Evolutionary conservation across 2,113 vertebrate genomes (phyloP).

Genomic region (Oncorhynchus gorbuscha): DNA sequence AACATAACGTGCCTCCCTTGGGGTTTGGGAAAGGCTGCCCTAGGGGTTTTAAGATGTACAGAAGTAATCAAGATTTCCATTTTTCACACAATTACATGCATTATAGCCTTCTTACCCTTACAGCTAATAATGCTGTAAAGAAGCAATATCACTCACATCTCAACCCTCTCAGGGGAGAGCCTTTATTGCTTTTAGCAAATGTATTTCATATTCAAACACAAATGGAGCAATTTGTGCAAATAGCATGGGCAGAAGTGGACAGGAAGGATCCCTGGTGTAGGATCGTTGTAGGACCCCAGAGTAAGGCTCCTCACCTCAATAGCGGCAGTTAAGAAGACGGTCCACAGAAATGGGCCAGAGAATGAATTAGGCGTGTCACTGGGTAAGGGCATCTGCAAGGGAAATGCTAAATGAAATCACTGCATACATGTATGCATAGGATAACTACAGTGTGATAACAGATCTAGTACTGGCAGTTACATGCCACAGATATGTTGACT

Average conservation of each 20-base stretch:
- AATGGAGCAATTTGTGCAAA: constrained; percentile 74
- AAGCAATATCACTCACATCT: constrained; percentile 42
- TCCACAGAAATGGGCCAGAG: constrained; percentile 45
- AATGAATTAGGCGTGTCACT: constrained; percentile 62
- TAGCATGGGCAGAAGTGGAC: constrained; percentile 57
- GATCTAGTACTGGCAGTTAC: too few relatives aligned
- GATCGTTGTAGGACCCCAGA: constrained; percentile 30
- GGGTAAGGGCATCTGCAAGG: constrained; percentile 58
- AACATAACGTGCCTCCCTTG: too few relatives aligned
- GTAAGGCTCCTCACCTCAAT: constrained; percentile 54
- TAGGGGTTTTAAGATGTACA: background rate
- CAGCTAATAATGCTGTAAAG: constrained; percentile 22
- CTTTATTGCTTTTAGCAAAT: constrained; percentile 43
- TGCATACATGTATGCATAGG: too few relatives aligned
- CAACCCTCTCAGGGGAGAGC: constrained; percentile 33
- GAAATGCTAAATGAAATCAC: constrained; percentile 20
- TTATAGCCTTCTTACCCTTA: constrained; percentile 9
- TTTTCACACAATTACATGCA: constrained; percentile 23
- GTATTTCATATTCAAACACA: constrained; percentile 67
- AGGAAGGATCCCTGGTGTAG: constrained; percentile 56
- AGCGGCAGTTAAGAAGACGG: constrained; percentile 43
- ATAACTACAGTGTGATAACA: too few relatives aligned
- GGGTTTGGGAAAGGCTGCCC: too few relatives aligned
- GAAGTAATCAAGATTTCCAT: background rate
- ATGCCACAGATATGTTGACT: too few relatives aligned